phyloP scores from a whole-genome alignment of 2,888 invertebrate species.

The Ephialtes manifestator region DNA sequence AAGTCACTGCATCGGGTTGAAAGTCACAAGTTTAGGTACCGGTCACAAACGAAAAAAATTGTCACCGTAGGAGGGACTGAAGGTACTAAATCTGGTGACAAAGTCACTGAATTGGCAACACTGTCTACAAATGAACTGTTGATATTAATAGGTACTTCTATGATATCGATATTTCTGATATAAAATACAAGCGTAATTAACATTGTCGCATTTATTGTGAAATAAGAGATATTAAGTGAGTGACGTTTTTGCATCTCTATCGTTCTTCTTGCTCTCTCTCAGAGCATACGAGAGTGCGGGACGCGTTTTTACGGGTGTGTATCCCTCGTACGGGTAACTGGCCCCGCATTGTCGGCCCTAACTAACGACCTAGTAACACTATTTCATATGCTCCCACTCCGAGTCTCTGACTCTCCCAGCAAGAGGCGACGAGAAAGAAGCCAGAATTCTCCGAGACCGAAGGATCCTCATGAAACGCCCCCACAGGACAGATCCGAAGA shows the following conservation, averaged over 20 bases:
- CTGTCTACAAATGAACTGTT: too few species aligned
- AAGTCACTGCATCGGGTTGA: too few species aligned
- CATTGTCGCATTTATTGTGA: not conserved
- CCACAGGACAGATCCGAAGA: slow-evolving; percentile 40
- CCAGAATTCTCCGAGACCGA: slow-evolving; percentile 55
- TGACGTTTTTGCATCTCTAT: not conserved
- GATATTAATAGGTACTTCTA: too few species aligned
- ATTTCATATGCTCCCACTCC: slow-evolving; percentile 74
- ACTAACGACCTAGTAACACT: slow-evolving; percentile 77
- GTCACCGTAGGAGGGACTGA: too few species aligned
- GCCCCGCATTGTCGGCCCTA: slow-evolving; percentile 70
- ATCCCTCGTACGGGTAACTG: slow-evolving; percentile 62
- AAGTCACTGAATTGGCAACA: too few species aligned
- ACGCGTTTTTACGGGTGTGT: slow-evolving; percentile 23
- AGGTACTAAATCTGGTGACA: too few species aligned
- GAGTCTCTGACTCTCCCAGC: slow-evolving; percentile 40
- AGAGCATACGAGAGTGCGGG: not conserved
- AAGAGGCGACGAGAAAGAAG: slow-evolving; percentile 38
- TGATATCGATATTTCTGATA: too few species aligned
- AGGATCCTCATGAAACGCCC: slow-evolving; percentile 60
- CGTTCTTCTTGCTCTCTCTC: not conserved
- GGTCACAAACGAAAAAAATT: too few species aligned
- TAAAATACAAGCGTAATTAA: not conserved
- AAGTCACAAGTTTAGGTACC: too few species aligned
- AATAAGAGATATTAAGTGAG: not conserved